Evolutionary conservation across 2,113 vertebrate species (phyloP).

Genomic region (Thamnophis sirtalis): DNA sequence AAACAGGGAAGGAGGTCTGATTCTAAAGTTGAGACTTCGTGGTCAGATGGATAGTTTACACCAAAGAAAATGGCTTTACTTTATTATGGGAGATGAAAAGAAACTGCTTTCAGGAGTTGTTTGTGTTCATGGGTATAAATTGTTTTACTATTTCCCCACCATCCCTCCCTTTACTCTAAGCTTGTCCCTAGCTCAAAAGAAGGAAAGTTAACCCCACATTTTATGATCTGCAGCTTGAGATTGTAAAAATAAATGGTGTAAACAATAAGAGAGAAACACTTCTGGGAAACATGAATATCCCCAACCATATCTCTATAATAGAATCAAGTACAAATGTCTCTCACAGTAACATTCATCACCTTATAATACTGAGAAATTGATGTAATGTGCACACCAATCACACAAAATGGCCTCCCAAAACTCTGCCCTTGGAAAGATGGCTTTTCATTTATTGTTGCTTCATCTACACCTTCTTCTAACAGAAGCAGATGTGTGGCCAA

Average conservation of each 20-base stretch:
- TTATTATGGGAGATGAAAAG: not conserved
- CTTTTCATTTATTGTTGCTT: conserved; percentile 38
- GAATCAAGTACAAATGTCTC: not conserved
- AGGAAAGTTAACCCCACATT: conserved; percentile 41
- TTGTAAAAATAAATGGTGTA: conserved; percentile 55
- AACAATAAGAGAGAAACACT: conserved; percentile 40
- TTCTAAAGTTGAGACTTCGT: not conserved
- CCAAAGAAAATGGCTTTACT: not conserved
- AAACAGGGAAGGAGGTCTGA: not conserved
- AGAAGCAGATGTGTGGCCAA: conserved; percentile 20
- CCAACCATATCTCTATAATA: conserved; percentile 25
- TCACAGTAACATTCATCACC: not conserved
- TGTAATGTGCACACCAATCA: conserved; percentile 29
- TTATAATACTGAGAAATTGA: conserved; percentile 36
- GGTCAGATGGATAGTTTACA: too few species aligned
- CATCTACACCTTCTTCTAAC: conserved; percentile 28
- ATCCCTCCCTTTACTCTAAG: conserved; percentile 5
- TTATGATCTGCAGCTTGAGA: conserved; percentile 42
- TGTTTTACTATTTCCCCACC: not conserved
- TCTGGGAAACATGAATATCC: not conserved
- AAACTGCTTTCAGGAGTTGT: not conserved
- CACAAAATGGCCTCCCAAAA: not conserved
- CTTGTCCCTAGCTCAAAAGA: conserved; percentile 29
- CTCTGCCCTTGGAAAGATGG: not conserved
- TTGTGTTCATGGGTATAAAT: not conserved